phyloP scores from a whole-genome alignment of 2,797 vertebrate species.

The Sebastes trivittatus region DNA sequence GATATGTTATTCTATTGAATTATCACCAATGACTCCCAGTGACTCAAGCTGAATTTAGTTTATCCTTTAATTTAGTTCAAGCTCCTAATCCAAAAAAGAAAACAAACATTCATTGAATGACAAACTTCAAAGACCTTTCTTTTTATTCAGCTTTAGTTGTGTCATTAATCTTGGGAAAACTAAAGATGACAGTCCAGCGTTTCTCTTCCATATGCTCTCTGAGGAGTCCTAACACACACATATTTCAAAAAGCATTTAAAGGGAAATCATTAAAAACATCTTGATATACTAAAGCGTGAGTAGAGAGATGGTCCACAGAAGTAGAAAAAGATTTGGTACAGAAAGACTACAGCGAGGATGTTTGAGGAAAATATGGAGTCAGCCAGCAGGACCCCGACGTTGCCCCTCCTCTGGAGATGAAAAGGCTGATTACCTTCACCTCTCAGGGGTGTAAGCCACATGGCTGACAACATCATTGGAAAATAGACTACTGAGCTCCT shows the following conservation, averaged over 20 bases:
- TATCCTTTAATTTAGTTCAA: slow-evolving; percentile 10
- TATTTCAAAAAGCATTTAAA: background rate
- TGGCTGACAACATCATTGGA: slow-evolving; percentile 86
- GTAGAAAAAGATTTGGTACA: slow-evolving; percentile 1
- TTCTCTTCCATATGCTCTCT: slow-evolving; percentile 16
- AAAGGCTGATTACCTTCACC: slow-evolving; percentile 84
- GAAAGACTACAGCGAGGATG: slow-evolving; percentile 24
- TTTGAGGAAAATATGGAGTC: slow-evolving; percentile 73
- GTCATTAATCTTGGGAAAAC: slow-evolving; percentile 22
- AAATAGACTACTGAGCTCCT: slow-evolving; percentile 83
- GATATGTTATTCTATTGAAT: background rate
- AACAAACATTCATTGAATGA: slow-evolving; percentile 1
- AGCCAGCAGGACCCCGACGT: slow-evolving; percentile 65
- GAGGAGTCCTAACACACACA: background rate
- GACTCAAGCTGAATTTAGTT: background rate
- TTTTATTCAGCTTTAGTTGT: background rate
- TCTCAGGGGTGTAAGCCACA: slow-evolving; percentile 82
- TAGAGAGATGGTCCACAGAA: background rate
- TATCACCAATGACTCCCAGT: background rate
- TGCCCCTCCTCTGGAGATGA: slow-evolving; percentile 81
- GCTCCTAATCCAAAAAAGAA: slow-evolving; percentile 23
- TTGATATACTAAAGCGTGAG: background rate
- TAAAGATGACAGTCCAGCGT: slow-evolving; percentile 9
- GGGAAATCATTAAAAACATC: slow-evolving; percentile 20
- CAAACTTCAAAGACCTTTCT: slow-evolving; percentile 32